Base-by-base conservation (phyloP, 2,113 vertebrate species). In the Planiliza haematocheilus region DNA sequence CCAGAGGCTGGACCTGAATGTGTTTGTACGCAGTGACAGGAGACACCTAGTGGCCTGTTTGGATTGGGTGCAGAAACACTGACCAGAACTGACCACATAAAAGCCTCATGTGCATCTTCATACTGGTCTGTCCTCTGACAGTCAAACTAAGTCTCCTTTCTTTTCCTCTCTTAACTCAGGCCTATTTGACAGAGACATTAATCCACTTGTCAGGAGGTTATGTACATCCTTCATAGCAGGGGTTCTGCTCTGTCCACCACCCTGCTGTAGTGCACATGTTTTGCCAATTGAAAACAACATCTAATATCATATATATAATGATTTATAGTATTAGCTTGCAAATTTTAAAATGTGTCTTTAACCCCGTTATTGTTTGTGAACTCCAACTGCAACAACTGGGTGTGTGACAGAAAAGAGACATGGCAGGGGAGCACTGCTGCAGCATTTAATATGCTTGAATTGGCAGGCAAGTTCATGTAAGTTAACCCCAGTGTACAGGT, bases 21-120 rank as follows among this genome's bases (percentile, higher is more conserved):
- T 67, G 56, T 53, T 50, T 70, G 72, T 51, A 20, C 39, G 83
- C 64, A 91, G 84, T 72, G 64, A 79, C 64, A 82, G 79, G 88
- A 91, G 89, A 92, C 88, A 86, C 62, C 88, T 87, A 87, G 88
- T 91, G 91, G 89, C 56, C 69, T 70, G 36, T 73, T 74, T 71
- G 20, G 73, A 70, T 59, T 63, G 45, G 43, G 18, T 50, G 34
- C 53, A 66, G 13, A 55, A 3, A 52, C 43, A 46, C 30, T 3
- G 18, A 51, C 4, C 1, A 4, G n/a, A n/a, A 50, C 10, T 48
- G 53, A 64, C 37, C 20, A 34, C 9, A 58, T 13, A 50, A 52
- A 52, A 77, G n/a, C n/a, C n/a, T n/a, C 57, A 38, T 43, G n/a
- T 39, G 8, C 2, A 37, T 41, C 18, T 12, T 24, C n/a, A 67